phyloP scores from a whole-genome alignment of 2,888 invertebrate species.

The Oscheius sp. region DNA sequence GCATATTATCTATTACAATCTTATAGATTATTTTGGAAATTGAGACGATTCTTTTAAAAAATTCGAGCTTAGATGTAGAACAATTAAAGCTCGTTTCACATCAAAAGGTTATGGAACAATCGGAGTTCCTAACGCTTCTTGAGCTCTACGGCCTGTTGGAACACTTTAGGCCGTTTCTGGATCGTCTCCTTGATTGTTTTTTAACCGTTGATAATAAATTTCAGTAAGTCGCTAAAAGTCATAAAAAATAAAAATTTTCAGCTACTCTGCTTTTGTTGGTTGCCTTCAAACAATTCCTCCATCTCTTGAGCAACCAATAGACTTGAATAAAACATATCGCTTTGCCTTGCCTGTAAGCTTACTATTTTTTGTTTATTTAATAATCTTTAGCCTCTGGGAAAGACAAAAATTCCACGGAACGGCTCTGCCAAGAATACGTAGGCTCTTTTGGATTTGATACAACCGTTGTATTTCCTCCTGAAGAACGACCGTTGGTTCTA shows the following conservation, averaged over 20 bases:
- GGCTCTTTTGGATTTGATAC: neutral
- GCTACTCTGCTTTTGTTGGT: constrained; percentile 29
- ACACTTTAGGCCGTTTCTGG: constrained; percentile 33
- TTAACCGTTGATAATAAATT: constrained; percentile 38
- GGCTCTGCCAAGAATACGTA: neutral
- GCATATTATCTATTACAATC: neutral
- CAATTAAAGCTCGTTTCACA: constrained; percentile 37
- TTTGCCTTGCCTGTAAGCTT: neutral
- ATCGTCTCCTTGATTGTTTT: constrained; percentile 41
- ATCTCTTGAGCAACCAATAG: neutral
- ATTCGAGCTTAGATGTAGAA: constrained; percentile 41
- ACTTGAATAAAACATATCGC: neutral
- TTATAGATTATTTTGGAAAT: constrained; percentile 33
- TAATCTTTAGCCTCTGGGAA: constrained; percentile 4
- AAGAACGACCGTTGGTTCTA: constrained; percentile 10
- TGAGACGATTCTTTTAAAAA: constrained; percentile 27
- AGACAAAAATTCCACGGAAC: neutral
- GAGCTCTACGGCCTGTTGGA: constrained; percentile 40
- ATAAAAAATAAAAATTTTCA: neutral
- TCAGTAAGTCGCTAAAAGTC: constrained; percentile 29
- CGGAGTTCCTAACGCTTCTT: constrained; percentile 36
- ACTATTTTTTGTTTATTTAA: neutral
- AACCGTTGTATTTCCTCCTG: neutral
- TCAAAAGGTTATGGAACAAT: constrained; percentile 36
- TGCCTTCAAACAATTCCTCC: constrained; percentile 19